Evolutionary conservation across 35 echinoderm and acorn worm genomes (phyloP).

Genomic region (Ophioderma brevispina): DNA sequence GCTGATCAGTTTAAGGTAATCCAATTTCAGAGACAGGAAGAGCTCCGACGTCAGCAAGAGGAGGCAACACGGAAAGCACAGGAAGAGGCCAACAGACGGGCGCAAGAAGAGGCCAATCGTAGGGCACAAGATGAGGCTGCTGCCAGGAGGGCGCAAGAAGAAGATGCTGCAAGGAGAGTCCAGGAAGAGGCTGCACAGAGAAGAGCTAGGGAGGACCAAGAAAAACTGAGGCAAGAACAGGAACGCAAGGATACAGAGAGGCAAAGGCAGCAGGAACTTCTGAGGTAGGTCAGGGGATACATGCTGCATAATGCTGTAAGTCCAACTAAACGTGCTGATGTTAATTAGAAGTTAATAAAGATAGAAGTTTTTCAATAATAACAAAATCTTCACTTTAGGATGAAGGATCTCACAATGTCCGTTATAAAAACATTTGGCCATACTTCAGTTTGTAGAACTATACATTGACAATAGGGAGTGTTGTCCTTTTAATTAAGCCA

Average conservation of each 20-base stretch:
- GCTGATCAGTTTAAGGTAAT: no score
- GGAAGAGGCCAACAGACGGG: slow-evolving; percentile 30
- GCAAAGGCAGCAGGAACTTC: slow-evolving; percentile 48
- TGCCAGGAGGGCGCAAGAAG: slow-evolving; percentile 31
- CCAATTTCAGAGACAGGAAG: slow-evolving; percentile 36
- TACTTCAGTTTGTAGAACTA: no score
- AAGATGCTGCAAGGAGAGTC: slow-evolving; percentile 8
- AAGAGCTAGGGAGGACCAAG: slow-evolving; percentile 55
- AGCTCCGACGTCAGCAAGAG: slow-evolving; percentile 45
- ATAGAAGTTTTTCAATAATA: no score
- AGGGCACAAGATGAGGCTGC: slow-evolving; percentile 40
- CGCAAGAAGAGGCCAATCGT: slow-evolving; percentile 47
- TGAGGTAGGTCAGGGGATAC: slow-evolving; percentile 2
- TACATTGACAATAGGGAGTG: no score
- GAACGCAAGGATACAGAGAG: slow-evolving; percentile 59
- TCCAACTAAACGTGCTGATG: no score
- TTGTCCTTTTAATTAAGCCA: no score
- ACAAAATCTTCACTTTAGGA: no score
- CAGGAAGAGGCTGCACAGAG: slow-evolving; percentile 40
- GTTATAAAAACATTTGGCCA: no score
- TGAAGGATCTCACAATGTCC: no score
- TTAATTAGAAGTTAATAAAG: no score
- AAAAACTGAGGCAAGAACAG: slow-evolving; percentile 46
- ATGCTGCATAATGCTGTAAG: background rate
- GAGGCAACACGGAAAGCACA: slow-evolving; percentile 30